Evolutionary conservation across 2,888 invertebrate species (phyloP), one percentile per base, ranked within the genome.

Genomic region (Sympetrum striolatum): DNA sequence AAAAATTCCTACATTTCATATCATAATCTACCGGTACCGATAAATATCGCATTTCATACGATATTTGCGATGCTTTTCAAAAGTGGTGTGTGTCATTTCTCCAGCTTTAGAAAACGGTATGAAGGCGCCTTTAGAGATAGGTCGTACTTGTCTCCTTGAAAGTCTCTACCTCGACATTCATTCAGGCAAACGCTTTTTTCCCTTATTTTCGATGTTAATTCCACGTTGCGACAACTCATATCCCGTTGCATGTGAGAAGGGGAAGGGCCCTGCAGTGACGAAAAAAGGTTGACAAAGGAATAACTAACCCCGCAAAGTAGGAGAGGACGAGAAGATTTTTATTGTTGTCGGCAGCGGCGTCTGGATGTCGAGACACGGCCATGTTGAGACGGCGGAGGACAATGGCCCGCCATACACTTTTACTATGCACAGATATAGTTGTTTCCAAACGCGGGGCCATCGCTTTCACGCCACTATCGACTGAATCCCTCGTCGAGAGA

Each of bases 301-400:
- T 25, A 58, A 31, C 82, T 81, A 39, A 39, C 25, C 35, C 82
- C 53, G 35, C 82, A 82, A 82, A 53, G 35, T 18, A 15, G 25
- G 60, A 64, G 86, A 58, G 86, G 73, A 73, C 73, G 25, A n/a
- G n/a, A 31, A 53, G 82, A 60, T 86, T 86, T 86, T 86, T 86
- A 60, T 86, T 86, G 86, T 86, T 60, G 86, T 86, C 86, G 86
- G 86, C 58, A 86, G 31, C 37, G 64, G 86, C 86, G 86, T 86
- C 60, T 37, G 60, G 60, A 60, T 60, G 86, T 86, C 86, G 86
- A 86, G 86, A 86, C 86, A 37, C 14, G 64, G 86, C 44, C 53
- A 31, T 14, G 64, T 35, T 60, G 53, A 58, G 86, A 86, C 60
- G 60, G 39, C 25, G 37, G 86, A 86, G 73, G 64, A 86, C 86